phyloP scores from a whole-genome alignment of 2,797 vertebrate species.

The Chloroceryle inda region DNA sequence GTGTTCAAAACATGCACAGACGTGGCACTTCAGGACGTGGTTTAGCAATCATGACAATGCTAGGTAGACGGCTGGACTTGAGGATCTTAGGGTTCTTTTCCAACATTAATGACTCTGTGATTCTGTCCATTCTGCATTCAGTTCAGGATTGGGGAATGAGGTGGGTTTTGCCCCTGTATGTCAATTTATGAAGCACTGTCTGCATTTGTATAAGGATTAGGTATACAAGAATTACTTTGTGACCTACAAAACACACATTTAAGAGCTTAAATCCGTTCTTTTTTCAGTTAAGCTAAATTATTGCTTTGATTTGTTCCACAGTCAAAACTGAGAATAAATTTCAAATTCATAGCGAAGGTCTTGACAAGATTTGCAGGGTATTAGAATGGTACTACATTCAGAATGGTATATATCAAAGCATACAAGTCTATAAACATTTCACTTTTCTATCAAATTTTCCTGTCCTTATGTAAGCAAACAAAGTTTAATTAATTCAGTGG shows the following conservation, averaged over 20 bases:
- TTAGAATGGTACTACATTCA: not conserved
- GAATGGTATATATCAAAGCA: not conserved
- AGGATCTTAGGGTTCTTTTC: no score
- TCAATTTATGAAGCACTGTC: not conserved
- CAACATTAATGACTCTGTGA: not conserved
- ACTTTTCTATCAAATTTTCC: not conserved
- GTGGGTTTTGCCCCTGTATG: not conserved
- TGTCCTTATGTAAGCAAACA: not conserved
- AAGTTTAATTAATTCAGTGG: not conserved
- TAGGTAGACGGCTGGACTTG: no score
- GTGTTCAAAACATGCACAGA: no score
- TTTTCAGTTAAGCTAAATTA: not conserved
- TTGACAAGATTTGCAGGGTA: not conserved
- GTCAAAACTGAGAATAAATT: not conserved
- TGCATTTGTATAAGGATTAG: not conserved
- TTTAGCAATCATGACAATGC: no score
- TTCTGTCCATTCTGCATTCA: not conserved
- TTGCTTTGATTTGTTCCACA: not conserved
- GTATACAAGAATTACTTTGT: not conserved
- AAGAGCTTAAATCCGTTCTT: not conserved
- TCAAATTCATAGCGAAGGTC: not conserved
- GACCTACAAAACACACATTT: not conserved
- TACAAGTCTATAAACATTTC: not conserved
- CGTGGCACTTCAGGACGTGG: no score
- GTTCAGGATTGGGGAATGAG: not conserved